Evolutionary conservation across 2,888 invertebrate species (phyloP).

Genomic region (Hemithea aestivaria): DNA sequence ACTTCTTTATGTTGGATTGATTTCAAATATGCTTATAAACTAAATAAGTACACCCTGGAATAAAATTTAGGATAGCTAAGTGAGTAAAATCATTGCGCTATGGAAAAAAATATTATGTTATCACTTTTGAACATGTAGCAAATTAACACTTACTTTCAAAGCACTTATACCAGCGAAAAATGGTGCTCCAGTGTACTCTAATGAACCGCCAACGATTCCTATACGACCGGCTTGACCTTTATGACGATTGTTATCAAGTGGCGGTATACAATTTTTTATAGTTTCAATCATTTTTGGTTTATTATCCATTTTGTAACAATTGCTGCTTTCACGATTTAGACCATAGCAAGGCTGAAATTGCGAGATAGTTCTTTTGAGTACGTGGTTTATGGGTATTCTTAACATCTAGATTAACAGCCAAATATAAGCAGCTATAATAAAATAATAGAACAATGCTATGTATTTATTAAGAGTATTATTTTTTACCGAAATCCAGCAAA

Average conservation of each 20-base stretch:
- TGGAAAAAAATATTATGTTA: no score
- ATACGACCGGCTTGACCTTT: constrained; percentile 96
- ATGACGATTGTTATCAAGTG: constrained; percentile 81
- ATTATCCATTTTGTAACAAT: constrained; percentile 15
- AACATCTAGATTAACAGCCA: constrained; percentile 6
- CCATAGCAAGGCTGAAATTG: neutral
- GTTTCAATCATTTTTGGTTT: constrained; percentile 30
- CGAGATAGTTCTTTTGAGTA: neutral
- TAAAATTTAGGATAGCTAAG: no score
- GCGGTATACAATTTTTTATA: constrained; percentile 76
- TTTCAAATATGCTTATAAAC: no score
- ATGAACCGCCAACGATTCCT: constrained; percentile 95
- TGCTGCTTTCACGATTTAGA: constrained; percentile 8
- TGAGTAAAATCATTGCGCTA: no score
- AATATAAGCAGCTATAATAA: no score
- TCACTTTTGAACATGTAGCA: no score
- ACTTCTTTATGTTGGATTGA: no score
- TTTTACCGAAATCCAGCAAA: no score
- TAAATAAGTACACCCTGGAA: no score
- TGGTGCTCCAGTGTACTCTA: constrained; percentile 98
- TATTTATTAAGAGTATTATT: no score
- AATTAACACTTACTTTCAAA: constrained; percentile 80
- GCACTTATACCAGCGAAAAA: constrained; percentile 96
- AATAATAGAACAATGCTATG: no score
- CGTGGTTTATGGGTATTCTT: constrained; percentile 1